Evolutionary conservation across 2,797 vertebrate species (phyloP), one percentile per base, ranked within the genome.

Genomic region (Acanthornis magna): DNA sequence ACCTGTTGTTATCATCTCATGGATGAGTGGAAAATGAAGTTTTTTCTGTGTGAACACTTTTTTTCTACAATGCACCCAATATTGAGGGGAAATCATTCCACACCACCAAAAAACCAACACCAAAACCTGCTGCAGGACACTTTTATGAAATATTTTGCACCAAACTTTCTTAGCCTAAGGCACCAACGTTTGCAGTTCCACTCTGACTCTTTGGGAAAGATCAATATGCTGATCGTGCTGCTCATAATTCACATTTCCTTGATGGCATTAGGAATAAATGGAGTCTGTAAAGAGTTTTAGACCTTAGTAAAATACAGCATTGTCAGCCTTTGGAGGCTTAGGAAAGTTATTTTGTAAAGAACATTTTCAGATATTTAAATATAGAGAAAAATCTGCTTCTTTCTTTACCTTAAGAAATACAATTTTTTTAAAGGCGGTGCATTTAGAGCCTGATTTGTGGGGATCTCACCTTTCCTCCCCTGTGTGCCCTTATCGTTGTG

Each of bases 1-100:
- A 10, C 4, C 36, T 40, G 9, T 1, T 29, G 1, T 25, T 32
- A 6, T 23, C 20, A 4, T 5, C 47, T 30, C 11, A n/a, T 12
- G n/a, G 32, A 26, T 7, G 7, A 77, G 38, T n/a, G 38, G 55
- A 18, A 40, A 45, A 29, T 16, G 17, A 43, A 42, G 5, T 38
- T 78, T 60, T 19, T 40, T 53, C 36, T 67, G 10, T 2, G 13
- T 5, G 20, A 77, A 15, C 4, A 5, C 2, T 0, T 2, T 34
- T n/a, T 82, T 73, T 27, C 23, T 34, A 14, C 38, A 36, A 4
- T 5, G 5, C 11, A 16, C 54, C 9, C 21, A 38, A 30, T 18
- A 60, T 2, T 0, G 0, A 60, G 9, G 11, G 8, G 9, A 74
- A 71, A 70, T 47, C 0, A 1, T 65, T 55, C 16, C 30, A 16